A percentile compares a stretch with the other conserved stretches of the same genome.
These are phyloP conservation scores for Micromussa lordhowensis DNA, from an alignment of 92 coral and sea anemone species.

Conservation along the genomic window DNA sequence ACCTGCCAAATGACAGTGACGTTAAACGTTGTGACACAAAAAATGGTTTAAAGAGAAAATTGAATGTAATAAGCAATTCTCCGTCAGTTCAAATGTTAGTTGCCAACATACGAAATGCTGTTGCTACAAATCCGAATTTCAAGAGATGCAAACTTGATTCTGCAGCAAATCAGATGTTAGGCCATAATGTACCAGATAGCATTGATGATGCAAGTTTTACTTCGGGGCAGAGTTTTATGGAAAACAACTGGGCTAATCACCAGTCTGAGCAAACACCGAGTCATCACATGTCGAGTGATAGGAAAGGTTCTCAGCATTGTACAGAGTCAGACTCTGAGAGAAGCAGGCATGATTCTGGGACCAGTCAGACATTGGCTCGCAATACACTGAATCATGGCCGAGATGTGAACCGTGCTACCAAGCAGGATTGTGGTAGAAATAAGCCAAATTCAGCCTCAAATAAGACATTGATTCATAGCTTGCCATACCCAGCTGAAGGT, in stretches of 20 bases:
- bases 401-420: not conserved
- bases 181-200: not conserved
- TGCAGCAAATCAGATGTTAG: not conserved
- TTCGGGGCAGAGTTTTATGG: not conserved
- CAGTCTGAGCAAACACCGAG: not conserved
- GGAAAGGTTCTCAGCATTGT: not conserved
- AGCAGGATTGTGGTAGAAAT: not conserved
- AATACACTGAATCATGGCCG: not conserved
- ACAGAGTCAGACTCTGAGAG: not conserved
- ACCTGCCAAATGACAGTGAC: not conserved
- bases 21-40: not conserved
- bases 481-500: constrained; percentile 88
- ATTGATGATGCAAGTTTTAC: not conserved
- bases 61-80: not conserved
- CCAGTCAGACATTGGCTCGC: not conserved
- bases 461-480: constrained; percentile 3
- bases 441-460: not conserved
- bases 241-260: not conserved
- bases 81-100: not conserved
- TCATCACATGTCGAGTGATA: not conserved
- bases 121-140: not conserved
- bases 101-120: not conserved
- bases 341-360: not conserved
- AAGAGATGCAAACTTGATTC: not conserved
- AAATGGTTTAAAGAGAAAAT: not conserved